Base-by-base conservation (phyloP, 1,140 invertebrate genomes). In the Melitaea cinxia region DNA sequence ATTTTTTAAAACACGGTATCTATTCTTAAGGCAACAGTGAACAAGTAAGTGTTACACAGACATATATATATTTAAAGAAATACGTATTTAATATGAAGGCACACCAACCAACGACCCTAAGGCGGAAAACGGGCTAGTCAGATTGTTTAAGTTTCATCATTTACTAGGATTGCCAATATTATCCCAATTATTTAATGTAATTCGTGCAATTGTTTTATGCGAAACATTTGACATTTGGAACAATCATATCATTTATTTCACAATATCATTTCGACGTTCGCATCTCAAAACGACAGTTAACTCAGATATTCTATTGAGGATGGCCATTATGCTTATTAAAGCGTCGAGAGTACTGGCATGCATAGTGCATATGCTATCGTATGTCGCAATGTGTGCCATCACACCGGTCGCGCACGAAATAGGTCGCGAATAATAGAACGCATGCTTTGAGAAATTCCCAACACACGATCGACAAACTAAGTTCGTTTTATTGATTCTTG, bases 361-460 rank as follows among this genome's bases (percentile, higher is more conserved):
- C 57, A 60, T 17, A 39, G 49, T 65, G 54, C 55, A 65, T 53
- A 65, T 53, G 58, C 57, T 53, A 65, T 60, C 58, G 15, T 45
- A 35, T 72, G 69, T 64, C 61, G 69, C 69, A 72, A 66, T 65
- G 39, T 66, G 56, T 56, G 35, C 49, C 62, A 57, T 64, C 35
- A 14, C 35, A 42, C 39, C 35, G 47, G 28, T 58, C 42, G 28
- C 7, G 50, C 64, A 60, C 55, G 42, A 70, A 78, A 74, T 78
- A 65, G 77, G 77, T 71, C 77, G 61, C 26, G 52, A 57, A 70
- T 72, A 77, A 74, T 68, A 53, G 68, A 59, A 47, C 57, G 58
- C 56, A 67, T 65, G 52, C 45, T 59, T 70, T 71, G 56, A 72
- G 63, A 65, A 73, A 64, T 73, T 70, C 68, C 50, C 54, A 67